Percentiles rank a stretch among this genome's conserved stretches.
phyloP scores from a whole-genome alignment of 2,888 invertebrate genomes.

The Mermis nigrescens region DNA sequence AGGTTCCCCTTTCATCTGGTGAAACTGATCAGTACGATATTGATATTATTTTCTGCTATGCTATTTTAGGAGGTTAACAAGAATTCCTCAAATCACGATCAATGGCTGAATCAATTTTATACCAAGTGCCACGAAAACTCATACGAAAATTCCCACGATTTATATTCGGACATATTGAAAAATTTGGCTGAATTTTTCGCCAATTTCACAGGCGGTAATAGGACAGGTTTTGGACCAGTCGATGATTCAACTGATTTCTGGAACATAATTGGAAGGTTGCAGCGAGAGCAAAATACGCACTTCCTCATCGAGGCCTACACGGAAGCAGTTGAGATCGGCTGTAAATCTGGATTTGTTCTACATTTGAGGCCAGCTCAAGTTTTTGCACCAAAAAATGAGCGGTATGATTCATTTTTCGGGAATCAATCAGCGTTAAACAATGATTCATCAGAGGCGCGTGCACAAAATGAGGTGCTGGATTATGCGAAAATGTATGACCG shows the following conservation, averaged over 20 bases:
- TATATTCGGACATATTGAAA: neutral
- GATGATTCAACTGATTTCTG: neutral
- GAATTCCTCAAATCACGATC: neutral
- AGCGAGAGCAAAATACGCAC: neutral
- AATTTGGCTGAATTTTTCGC: neutral
- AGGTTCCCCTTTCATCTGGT: too few species aligned
- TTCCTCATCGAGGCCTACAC: neutral
- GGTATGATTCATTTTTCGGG: neutral
- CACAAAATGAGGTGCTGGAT: neutral
- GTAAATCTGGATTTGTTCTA: neutral
- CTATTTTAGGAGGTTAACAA: too few species aligned
- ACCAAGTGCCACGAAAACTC: neutral
- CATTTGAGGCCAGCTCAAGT: neutral
- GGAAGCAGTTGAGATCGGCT: neutral
- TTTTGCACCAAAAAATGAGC: too few species aligned
- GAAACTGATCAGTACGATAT: too few species aligned
- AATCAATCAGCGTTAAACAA: neutral
- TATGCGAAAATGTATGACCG: neutral
- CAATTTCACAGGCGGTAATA: neutral
- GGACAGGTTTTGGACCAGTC: neutral
- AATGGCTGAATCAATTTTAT: neutral
- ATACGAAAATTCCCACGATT: neutral
- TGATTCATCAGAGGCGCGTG: neutral
- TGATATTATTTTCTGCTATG: too few species aligned
- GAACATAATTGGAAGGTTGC: neutral